A percentile compares a stretch with the other conserved stretches of the same genome.
These are phyloP conservation scores for Cyclargus thomasi DNA, from an alignment of 1,140 invertebrate genomes.

Conservation along the genomic window DNA sequence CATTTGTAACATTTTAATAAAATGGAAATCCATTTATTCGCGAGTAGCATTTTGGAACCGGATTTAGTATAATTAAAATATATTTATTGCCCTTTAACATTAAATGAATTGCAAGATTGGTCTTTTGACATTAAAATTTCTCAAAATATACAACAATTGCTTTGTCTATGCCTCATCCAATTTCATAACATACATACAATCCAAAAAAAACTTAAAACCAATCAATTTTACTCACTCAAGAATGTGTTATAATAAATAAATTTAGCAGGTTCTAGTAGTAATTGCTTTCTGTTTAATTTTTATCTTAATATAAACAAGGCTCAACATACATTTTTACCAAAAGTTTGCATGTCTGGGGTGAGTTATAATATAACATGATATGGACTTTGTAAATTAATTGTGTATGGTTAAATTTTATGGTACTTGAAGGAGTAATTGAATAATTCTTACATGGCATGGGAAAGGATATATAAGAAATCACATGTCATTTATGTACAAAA, in stretches of 20 bases:
- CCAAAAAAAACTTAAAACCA: not conserved
- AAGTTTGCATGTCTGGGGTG: too few species aligned
- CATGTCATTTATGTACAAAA: too few species aligned
- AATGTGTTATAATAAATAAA: not conserved
- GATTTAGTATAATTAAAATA: slow-evolving; percentile 28
- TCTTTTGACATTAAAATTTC: slow-evolving; percentile 37
- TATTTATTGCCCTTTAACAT: slow-evolving; percentile 32
- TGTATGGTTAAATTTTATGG: too few species aligned
- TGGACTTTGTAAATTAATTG: too few species aligned
- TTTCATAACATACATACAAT: not conserved
- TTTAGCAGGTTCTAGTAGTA: too few species aligned
- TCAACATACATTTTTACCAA: too few species aligned
- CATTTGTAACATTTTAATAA: slow-evolving; percentile 34
- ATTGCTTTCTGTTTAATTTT: too few species aligned
- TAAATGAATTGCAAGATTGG: slow-evolving; percentile 18
- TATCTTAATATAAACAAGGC: too few species aligned
- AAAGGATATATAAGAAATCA: too few species aligned
- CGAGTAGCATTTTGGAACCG: slow-evolving; percentile 30
- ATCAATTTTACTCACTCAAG: not conserved
- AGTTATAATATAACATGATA: too few species aligned
- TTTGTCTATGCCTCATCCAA: not conserved
- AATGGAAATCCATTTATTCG: slow-evolving; percentile 18
- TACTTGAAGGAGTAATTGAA: too few species aligned
- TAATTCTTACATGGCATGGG: too few species aligned
- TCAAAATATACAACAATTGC: slow-evolving; percentile 9